Base-by-base conservation (phyloP, 2,888 invertebrate species). In the Quadroppia sp. region DNA sequence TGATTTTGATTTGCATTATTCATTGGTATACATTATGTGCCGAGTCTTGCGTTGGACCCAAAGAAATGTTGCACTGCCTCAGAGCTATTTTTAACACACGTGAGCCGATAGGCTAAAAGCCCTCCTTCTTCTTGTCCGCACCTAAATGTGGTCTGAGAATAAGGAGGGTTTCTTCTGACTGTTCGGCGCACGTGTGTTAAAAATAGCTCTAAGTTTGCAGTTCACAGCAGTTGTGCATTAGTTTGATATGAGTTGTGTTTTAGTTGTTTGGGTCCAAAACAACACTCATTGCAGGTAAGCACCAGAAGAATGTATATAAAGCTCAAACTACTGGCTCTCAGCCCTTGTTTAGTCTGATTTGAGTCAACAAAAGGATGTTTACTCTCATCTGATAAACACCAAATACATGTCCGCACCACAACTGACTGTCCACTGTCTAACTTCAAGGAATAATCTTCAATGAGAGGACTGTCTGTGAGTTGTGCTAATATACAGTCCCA, bases 141-240 rank as follows among this genome's bases (percentile, higher is more conserved):
- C 36, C 36, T 36, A 64, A 36, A 36, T 64, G 36, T 36, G 64
- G 64, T 36, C 64, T 25, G 9, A 36, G 64, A 64, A n/a, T 32
- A 64, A 64, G 64, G 64, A 64, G 64, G 64, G 64, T 36, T 64
- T 64, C 30, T 17, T 61, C 6, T 64, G 36, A 32, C 59, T 59
- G 28, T 36, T 64, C 36, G 15, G 64, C 64, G 64, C 64, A 64
- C 64, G 56, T 36, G 6, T 64, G 64, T 36, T 64, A 64, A n/a
- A 64, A 64, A 64, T 64, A 64, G 32, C 64, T 64, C 28, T 64
- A n/a, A 64, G 64, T 20, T 40, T n/a, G 32, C 20, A 64, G 36
- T 50, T 50, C 50, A 50, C n/a, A 50, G n/a, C 6, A 50, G 20
- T 50, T 50, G 2, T 20, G 50, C 20, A 50, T 50, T 20, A 50